Base-by-base conservation (phyloP, 1,140 invertebrate species). In the Venustaconcha ellipsiformis region DNA sequence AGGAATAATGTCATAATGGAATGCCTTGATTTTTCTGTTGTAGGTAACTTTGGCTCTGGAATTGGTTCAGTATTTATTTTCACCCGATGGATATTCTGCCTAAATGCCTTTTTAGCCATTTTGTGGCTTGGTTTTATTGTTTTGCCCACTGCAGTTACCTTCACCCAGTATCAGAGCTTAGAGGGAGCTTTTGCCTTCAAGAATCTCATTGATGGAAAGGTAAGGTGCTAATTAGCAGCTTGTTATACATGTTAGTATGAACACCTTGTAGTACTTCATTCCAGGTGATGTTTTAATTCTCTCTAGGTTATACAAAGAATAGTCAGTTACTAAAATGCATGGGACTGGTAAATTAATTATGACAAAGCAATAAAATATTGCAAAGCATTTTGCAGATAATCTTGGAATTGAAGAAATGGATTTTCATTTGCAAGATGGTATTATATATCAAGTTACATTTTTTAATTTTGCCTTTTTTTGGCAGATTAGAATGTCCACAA, bases 1-100 rank as follows among this genome's bases (percentile, higher is more conserved):
- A 20, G 15, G 17, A 14, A 15, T 20, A 48, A 71, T 62, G n/a
- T 26, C 17, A 30, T 3, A 1, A 5, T 71, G 1, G 37, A 37
- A 37, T 37, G 3, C 37, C 37, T 71, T 20, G 8, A 14, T 37
- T n/a, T 72, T 56, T 68, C 0, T 70, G 55, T 79, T 76, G 6
- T 65, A 83, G 83, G 83, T 82, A 80, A 83, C 62, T 84, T 80
- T 82, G 83, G 83, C 17, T 84, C 83, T 65, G 79, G 82, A 26
- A 80, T 84, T 65, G 83, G 80, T 23, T 78, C 83, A 6, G 57
- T 84, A 14, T 83, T 84, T 76, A 72, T 83, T 12, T 84, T 83
- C 68, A 75, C 67, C 18, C 69, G 82, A 72, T 84, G 83, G 83
- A 65, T 83, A 13, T 59, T 84, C 18, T 37, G 74, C 14, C 56